phyloP scores from a whole-genome alignment of 2,797 vertebrate species.

The Menidia menidia region DNA sequence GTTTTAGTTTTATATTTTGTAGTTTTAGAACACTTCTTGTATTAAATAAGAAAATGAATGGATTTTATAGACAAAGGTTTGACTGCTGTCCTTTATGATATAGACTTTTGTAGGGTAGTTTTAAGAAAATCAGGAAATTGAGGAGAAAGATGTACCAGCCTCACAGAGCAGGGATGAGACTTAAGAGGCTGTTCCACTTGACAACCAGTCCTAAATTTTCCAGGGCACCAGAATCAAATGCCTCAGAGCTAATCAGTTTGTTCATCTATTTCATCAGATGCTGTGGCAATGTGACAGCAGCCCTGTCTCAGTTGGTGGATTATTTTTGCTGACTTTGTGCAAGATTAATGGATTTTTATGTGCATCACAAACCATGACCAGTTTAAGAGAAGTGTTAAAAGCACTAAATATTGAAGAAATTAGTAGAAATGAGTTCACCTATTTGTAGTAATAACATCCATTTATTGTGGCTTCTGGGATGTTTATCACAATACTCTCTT shows the following conservation, averaged over 20 bases:
- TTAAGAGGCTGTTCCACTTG: no score
- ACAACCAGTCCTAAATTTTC: no score
- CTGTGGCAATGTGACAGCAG: background rate
- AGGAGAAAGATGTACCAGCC: background rate
- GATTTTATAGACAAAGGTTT: background rate
- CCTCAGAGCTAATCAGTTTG: no score
- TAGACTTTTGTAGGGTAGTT: background rate
- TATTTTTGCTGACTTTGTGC: background rate
- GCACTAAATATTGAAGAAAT: background rate
- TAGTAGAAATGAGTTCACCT: no score
- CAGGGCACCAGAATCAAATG: no score
- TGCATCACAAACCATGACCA: background rate
- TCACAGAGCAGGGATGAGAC: no score
- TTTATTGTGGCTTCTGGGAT: background rate
- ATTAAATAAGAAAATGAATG: background rate
- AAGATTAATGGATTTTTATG: background rate
- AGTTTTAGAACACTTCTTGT: background rate
- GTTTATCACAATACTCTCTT: background rate
- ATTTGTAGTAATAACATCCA: background rate
- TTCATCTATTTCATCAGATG: no score
- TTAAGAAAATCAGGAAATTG: background rate
- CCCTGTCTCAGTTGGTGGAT: background rate
- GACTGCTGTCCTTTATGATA: background rate
- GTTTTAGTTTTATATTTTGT: background rate
- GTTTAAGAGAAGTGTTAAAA: background rate